Percentiles rank a stretch among this genome's conserved stretches.
phyloP scores from a whole-genome alignment of 2,797 vertebrate genomes.

The Percopsis omiscomaycus region DNA sequence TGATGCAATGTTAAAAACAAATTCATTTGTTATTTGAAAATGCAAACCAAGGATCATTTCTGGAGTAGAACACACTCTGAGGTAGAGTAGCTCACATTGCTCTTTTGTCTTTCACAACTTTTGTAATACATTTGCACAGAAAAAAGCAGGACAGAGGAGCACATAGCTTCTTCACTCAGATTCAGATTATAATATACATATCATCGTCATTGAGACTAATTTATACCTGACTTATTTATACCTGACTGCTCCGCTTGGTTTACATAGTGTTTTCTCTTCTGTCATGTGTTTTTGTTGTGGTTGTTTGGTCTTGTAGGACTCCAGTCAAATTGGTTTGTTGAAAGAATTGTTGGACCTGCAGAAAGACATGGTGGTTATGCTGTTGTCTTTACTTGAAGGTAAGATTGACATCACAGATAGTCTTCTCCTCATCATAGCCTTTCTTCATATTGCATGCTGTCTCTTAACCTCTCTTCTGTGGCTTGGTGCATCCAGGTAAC shows the following conservation, averaged over 20 bases:
- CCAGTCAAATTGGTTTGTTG: slow-evolving; percentile 90
- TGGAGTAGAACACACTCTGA: slow-evolving; percentile 84
- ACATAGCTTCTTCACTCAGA: slow-evolving; percentile 25
- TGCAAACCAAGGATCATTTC: slow-evolving; percentile 86
- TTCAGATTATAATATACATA: neutral
- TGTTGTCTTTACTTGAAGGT: slow-evolving; percentile 93
- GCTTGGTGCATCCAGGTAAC: slow-evolving; percentile 78
- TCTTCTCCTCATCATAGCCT: neutral
- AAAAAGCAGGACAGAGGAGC: slow-evolving; percentile 22
- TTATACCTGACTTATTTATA: neutral
- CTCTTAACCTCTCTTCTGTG: slow-evolving; percentile 1
- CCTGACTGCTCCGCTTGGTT: neutral
- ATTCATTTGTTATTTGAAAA: slow-evolving; percentile 73
- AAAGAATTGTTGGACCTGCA: slow-evolving; percentile 94
- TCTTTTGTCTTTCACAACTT: slow-evolving; percentile 9
- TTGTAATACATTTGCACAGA: neutral
- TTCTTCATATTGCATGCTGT: neutral
- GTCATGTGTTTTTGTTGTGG: slow-evolving; percentile 28
- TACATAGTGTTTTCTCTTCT: slow-evolving; percentile 23
- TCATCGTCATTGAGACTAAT: neutral
- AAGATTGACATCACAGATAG: slow-evolving; percentile 17
- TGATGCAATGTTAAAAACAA: slow-evolving; percentile 49
- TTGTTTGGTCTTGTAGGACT: slow-evolving; percentile 78
- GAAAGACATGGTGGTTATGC: slow-evolving; percentile 98
- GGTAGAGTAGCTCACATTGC: slow-evolving; percentile 76